Evolutionary conservation across 2,113 vertebrate species (phyloP).

Genomic region (Nanger granti): DNA sequence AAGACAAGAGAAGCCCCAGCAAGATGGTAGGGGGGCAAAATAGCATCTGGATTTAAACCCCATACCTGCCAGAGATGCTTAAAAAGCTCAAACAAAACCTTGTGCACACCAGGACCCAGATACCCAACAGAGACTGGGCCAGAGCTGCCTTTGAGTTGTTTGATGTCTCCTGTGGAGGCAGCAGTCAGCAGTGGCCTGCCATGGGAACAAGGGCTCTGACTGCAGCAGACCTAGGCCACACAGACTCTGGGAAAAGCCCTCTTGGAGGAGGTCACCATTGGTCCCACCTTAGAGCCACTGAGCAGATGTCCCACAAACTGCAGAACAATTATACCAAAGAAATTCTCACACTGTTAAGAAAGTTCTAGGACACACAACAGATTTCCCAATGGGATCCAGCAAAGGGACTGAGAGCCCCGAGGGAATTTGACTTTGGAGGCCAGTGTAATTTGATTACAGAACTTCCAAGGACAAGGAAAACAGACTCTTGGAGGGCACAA

Average conservation of each 20-base stretch:
- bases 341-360: background rate
- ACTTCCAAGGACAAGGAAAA: background rate
- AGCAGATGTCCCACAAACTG: background rate
- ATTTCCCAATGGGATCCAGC: background rate
- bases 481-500: background rate
- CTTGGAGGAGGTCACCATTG: background rate
- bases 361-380: background rate
- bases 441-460: background rate
- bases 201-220: background rate
- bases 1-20: background rate
- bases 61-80: background rate
- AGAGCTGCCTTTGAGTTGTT: background rate
- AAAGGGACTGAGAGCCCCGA: background rate
- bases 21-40: background rate
- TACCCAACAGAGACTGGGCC: background rate
- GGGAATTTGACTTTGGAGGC: background rate
- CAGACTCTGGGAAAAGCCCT: background rate
- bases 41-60: background rate
- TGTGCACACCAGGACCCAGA: background rate
- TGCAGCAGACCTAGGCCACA: background rate
- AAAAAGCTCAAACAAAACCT: background rate
- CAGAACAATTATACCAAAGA: background rate
- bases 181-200: background rate
- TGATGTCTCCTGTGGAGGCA: background rate
- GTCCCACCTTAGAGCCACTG: background rate